A percentile compares a stretch with the other conserved stretches of the same genome.
phyloP scores from a whole-genome alignment of 2,797 vertebrate genomes.

The Synaphobranchus kaupii region DNA sequence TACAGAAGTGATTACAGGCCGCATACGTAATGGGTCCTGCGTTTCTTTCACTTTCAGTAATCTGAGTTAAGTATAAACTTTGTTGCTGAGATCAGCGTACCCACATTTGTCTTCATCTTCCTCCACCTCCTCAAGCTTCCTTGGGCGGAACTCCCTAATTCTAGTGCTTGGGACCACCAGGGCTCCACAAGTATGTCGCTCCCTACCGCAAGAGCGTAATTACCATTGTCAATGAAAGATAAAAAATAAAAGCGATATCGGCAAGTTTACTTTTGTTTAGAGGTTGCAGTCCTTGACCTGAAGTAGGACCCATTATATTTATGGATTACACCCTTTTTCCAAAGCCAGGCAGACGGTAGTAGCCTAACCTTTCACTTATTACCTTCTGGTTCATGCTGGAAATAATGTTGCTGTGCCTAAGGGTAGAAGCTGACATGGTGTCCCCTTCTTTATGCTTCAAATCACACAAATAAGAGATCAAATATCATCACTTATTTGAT shows the following conservation, averaged over 20 bases:
- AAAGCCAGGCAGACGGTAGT: slow-evolving; percentile 27
- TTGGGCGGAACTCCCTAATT: slow-evolving; percentile 64
- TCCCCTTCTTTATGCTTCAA: not conserved
- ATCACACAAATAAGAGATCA: slow-evolving; percentile 8
- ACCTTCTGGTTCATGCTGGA: slow-evolving; percentile 24
- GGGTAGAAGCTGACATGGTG: slow-evolving; percentile 8
- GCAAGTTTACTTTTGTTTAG: slow-evolving; percentile 50
- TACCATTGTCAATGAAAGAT: slow-evolving; percentile 59
- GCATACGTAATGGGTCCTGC: slow-evolving; percentile 45
- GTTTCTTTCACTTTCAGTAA: slow-evolving; percentile 61
- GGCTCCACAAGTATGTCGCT: slow-evolving; percentile 60
- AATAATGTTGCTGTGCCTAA: slow-evolving; percentile 30
- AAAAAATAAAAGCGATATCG: slow-evolving; percentile 51
- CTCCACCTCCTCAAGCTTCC: slow-evolving; percentile 45
- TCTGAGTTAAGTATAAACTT: slow-evolving; percentile 52
- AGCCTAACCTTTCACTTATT: slow-evolving; percentile 33
- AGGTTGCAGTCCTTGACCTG: slow-evolving; percentile 49
- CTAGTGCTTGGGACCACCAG: slow-evolving; percentile 50
- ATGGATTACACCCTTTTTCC: slow-evolving; percentile 44
- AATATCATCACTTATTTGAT: slow-evolving; percentile 26
- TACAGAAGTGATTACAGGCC: slow-evolving; percentile 46
- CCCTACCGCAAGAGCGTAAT: slow-evolving; percentile 59
- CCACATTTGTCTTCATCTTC: slow-evolving; percentile 61
- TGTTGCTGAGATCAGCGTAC: slow-evolving; percentile 50
- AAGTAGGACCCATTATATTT: slow-evolving; percentile 43